Evolutionary conservation across 2,888 invertebrate genomes (phyloP).

Genomic region (Ctenicera cuprea): DNA sequence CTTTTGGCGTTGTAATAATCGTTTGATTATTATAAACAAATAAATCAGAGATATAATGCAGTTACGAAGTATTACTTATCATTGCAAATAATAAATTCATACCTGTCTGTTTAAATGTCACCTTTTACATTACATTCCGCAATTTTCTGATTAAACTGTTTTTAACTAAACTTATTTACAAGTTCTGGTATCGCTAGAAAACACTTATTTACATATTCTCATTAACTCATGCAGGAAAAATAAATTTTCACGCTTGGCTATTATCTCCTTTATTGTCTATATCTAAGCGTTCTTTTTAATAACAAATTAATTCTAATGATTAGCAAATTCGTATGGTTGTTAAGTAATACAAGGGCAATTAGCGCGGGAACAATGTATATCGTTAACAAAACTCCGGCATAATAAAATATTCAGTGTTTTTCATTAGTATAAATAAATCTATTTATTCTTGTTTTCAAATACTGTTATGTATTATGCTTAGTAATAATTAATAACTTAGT

Average conservation of each 20-base stretch:
- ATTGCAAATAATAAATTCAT: background rate
- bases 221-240: constrained; percentile 10
- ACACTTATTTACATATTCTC: background rate
- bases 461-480: no score
- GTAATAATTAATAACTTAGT: no score
- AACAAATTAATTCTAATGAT: constrained; percentile 2
- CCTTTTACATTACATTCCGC: background rate
- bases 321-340: background rate
- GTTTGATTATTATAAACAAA: no score
- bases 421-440: no score
- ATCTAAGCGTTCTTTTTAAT: background rate
- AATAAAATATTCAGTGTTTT: no score
- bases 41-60: background rate
- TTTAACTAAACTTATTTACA: background rate
- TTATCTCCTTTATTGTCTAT: constrained; percentile 5
- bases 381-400: no score
- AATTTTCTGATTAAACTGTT: constrained; percentile 3
- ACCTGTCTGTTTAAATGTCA: background rate
- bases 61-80: background rate
- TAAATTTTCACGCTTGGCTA: constrained; percentile 6
- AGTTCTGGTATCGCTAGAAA: background rate
- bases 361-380: background rate
- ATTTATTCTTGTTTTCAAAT: no score
- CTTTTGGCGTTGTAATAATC: no score
- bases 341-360: constrained; percentile 4